Base-by-base conservation (phyloP, 2,888 invertebrate genomes). In the Torymus auratus region DNA sequence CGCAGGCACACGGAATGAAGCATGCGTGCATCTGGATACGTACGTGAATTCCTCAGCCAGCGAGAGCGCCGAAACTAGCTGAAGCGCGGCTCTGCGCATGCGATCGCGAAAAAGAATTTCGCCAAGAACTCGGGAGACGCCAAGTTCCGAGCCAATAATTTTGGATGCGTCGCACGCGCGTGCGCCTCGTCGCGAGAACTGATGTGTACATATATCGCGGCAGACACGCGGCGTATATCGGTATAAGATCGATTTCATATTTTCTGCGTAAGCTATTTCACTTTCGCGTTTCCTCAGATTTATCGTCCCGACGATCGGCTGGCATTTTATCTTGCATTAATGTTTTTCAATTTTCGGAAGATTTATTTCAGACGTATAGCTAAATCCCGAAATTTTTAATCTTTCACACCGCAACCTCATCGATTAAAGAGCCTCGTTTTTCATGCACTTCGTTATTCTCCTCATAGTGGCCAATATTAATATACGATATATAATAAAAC, bases 401-500 rank as follows among this genome's bases (percentile, higher is more conserved):
- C 20, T 17, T 67, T 67, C 50, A 14, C 15, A 28, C 15, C 15
- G 55, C 2, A 12, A 69, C n/a, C 23, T 17, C 23, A 20, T 15
- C 58, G 56, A 69, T 69, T 15, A 50, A 70, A 50, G 60, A 58
- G 12, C 7, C 12, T 50, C 17, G 10, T 60, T 23, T 12, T 61
- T 72, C 23, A 72, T 72, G 61, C 62, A 23, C 11, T 17, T 72
- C 61, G 23, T 72, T 61, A 62, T 72, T 53, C n/a, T 23, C 28
- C 62, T 52, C 17, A n/a, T n/a, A 11, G 7, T n/a, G 71, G 52
- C 7, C 71, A 10, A 61, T 50, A 17, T 71, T 61, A 41, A 61
- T 71, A 61, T 52, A 52, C 52, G 41, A 41, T 41, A 41, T 7
- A 60, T 62, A 62, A 28, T 28, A 4, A 12, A 23, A 62, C 12